Base-by-base conservation (phyloP, 2,797 vertebrate species). In the Austrolebias charrua region DNA sequence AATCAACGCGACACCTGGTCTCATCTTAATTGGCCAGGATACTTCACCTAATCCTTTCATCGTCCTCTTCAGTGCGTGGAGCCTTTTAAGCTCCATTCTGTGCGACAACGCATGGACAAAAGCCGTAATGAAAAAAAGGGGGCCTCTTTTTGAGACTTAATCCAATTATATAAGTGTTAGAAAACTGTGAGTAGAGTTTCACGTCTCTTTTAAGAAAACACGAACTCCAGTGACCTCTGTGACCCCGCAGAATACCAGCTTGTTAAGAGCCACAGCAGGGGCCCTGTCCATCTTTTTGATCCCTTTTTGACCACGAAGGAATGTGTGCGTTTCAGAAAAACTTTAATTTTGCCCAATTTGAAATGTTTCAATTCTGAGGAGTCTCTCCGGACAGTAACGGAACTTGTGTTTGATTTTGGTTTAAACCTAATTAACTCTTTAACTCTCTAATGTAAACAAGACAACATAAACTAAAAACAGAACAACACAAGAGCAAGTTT, bases 151-250 rank as follows among this genome's bases (percentile, higher is more conserved):
- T 87, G 82, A 85, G 81, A 73, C 85, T 69, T 92, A 93, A 93
- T 93, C 92, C 91, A 91, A 91, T 92, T 91, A 92, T 70, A 82
- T 80, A 84, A 81, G 84, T 84, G 81, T 88, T 89, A 80, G 77
- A 79, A 82, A 84, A 63, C 56, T 68, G 10, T 83, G 80, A 90
- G 86, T 79, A 63, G 82, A 87, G 80, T 81, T 89, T 90, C 86
- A 86, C 38, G 14, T 83, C 81, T 75, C 73, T 82, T 67, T 79
- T 75, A 89, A 81, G 82, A 81, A 82, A 80, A 79, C 81, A 77
- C 71, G 76, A 86, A 88, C 79, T 88, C 79, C 47, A 56, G 71
- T 55, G 54, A 83, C 86, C 85, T 79, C 65, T 14, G 42, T 31
- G 69, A 86, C 82, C 90, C 74, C n/a, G 2, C 76, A 79, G 71